Conservation (phyloP, 2,888 invertebrate species). For the Phyllotreta cruciferae region DNA sequence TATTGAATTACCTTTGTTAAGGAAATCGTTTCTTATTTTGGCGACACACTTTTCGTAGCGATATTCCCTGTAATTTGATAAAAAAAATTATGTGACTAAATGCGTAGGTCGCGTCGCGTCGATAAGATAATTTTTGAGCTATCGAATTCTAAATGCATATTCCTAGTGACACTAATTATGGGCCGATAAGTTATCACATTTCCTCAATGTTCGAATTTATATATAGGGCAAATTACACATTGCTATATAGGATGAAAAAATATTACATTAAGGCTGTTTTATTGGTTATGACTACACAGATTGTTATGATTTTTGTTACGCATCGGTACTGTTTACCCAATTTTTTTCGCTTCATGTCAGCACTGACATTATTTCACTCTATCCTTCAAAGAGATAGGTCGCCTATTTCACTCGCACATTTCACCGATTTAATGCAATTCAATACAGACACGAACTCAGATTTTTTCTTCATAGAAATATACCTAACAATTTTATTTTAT, state of each 20-base stretch:
- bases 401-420: no score
- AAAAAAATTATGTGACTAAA: conserved; percentile 48
- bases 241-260: neutral
- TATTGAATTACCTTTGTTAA: neutral
- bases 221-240: conserved; percentile 8
- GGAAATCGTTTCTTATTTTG: conserved; percentile 11
- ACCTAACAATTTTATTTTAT: no score
- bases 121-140: conserved; percentile 47
- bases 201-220: conserved; percentile 35
- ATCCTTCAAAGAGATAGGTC: no score
- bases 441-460: no score
- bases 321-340: no score
- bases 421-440: no score
- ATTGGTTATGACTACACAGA: no score
- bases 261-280: neutral
- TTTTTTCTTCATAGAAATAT: no score
- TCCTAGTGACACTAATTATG: conserved; percentile 50
- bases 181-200: conserved; percentile 47
- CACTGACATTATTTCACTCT: no score
- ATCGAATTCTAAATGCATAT: conserved; percentile 47
- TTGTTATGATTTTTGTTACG: no score
- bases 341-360: no score
- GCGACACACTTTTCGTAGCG: conserved; percentile 33
- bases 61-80: conserved; percentile 33
- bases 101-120: conserved; percentile 47